Evolutionary conservation across 2,113 vertebrate genomes (phyloP).

Genomic region (Dipodomys ordii): DNA sequence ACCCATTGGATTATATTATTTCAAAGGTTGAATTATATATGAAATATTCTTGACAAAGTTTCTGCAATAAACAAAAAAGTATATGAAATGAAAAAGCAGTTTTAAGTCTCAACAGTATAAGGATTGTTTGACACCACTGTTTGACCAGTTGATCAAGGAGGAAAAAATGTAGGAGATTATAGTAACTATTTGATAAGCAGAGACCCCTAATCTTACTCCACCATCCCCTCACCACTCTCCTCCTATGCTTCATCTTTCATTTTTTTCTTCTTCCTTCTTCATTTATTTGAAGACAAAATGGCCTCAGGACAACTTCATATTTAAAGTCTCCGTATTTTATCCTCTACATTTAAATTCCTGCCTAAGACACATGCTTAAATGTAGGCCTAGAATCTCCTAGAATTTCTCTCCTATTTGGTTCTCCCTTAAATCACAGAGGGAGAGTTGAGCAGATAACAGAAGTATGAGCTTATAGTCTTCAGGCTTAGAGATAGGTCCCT

Average conservation of each 20-base stretch:
- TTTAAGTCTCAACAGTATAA: background rate
- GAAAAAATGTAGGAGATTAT: background rate
- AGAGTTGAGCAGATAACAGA: no score
- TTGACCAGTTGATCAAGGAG: background rate
- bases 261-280: background rate
- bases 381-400: no score
- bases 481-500: no score
- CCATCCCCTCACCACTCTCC: background rate
- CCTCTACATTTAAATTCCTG: background rate
- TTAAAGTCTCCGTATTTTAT: background rate
- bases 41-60: background rate
- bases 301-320: background rate
- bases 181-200: background rate
- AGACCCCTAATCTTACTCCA: background rate
- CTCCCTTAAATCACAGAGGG: no score
- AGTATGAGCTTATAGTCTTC: no score
- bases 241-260: background rate
- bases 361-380: no score
- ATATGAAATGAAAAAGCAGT: background rate
- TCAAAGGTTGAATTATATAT: background rate
- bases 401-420: no score
- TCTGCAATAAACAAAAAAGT: background rate
- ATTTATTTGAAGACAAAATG: background rate
- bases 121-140: no score
- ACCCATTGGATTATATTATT: background rate